phyloP scores from a whole-genome alignment of 2,797 vertebrate genomes.

The Protonibea diacanthus region DNA sequence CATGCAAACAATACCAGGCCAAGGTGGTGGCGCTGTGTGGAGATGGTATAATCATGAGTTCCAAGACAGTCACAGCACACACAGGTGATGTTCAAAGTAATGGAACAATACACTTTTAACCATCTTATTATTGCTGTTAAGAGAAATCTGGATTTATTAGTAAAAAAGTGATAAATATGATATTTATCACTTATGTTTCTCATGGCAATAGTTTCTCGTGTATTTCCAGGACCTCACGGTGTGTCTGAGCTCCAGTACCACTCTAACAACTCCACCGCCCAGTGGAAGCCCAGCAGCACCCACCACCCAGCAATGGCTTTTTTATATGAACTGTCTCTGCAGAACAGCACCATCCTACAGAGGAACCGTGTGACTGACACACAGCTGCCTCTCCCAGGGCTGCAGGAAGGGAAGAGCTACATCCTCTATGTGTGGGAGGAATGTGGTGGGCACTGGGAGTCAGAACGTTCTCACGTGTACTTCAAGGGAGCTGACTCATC shows the following conservation, averaged over 20 bases:
- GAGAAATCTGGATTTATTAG: neutral
- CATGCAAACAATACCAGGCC: slow-evolving; percentile 69
- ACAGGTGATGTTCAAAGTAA: slow-evolving; percentile 68
- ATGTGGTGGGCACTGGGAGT: slow-evolving; percentile 58
- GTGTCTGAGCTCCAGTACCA: slow-evolving; percentile 74
- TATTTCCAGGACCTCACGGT: slow-evolving; percentile 60
- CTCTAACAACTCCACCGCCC: slow-evolving; percentile 60
- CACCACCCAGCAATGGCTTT: slow-evolving; percentile 42
- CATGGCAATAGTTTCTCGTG: neutral
- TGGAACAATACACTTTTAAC: too few relatives aligned
- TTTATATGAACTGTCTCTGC: slow-evolving; percentile 66
- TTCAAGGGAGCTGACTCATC: slow-evolving; percentile 50
- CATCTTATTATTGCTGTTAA: too few relatives aligned
- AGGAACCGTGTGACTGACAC: slow-evolving; percentile 34
- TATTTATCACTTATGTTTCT: neutral
- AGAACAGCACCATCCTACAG: slow-evolving; percentile 53
- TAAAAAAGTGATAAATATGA: too few relatives aligned
- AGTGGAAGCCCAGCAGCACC: slow-evolving; percentile 54
- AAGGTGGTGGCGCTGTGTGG: slow-evolving; percentile 81
- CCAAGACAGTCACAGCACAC: slow-evolving; percentile 40
- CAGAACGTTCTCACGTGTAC: slow-evolving; percentile 33
- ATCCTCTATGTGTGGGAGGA: slow-evolving; percentile 77
- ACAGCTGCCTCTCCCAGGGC: slow-evolving; percentile 47
- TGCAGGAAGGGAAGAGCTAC: slow-evolving; percentile 66
- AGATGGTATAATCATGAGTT: slow-evolving; percentile 68